These are phyloP conservation scores for Stenopsyche tienmushanensis DNA, from an alignment of 1,140 invertebrate species.

Conservation along the genomic window DNA sequence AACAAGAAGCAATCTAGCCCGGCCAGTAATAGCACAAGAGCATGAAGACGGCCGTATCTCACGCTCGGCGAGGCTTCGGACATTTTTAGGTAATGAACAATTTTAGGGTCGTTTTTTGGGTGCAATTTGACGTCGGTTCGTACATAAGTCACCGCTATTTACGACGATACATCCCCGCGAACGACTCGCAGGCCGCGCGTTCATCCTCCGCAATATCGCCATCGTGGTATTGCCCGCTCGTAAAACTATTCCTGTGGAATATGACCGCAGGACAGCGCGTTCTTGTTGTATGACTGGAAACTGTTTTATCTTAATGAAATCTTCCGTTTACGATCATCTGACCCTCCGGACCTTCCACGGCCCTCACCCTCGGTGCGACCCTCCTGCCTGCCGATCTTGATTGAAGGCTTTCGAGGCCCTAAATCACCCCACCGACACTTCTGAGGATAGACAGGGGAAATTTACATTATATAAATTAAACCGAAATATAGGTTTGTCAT, in stretches of 20 bases:
- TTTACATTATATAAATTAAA: no score
- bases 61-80: neutral
- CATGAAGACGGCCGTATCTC: no score
- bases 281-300: neutral
- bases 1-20: no score
- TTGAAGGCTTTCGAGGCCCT: constrained; percentile 9
- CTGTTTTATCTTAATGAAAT: constrained; percentile 25
- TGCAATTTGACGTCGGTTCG: neutral
- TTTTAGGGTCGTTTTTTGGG: constrained; percentile 10
- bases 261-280: constrained; percentile 19
- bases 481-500: no score
- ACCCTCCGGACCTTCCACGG: no score
- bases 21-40: no score
- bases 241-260: constrained; percentile 26
- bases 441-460: no score
- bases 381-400: constrained; percentile 10
- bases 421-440: no score
- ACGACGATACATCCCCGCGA: neutral
- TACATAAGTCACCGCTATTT: neutral
- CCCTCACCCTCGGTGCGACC: no score
- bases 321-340: constrained; percentile 9
- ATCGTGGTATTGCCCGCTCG: constrained; percentile 11
- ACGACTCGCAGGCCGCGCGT: no score
- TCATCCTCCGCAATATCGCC: no score
- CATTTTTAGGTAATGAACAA: constrained; percentile 6